Conservation (phyloP, 1,140 invertebrate species). For the Anastatus disparis region DNA sequence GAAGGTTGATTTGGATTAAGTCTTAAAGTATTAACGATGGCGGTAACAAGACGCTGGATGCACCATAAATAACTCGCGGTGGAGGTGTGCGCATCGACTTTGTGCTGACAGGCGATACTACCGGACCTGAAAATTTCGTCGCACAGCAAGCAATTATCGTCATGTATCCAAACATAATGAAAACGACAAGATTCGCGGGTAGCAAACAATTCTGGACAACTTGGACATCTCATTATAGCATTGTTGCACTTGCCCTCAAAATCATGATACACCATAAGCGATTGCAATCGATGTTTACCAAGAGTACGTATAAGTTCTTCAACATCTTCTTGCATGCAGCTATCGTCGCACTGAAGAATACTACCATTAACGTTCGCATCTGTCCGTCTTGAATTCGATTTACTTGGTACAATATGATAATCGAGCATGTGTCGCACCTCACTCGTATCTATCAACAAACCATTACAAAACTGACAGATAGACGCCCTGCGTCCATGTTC, state of each 20-base stretch:
- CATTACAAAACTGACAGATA: slow-evolving; percentile 45
- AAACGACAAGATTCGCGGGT: slow-evolving; percentile 38
- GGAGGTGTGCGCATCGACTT: slow-evolving; percentile 39
- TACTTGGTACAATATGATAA: slow-evolving; percentile 38
- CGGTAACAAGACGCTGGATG: slow-evolving; percentile 37
- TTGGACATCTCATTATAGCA: slow-evolving; percentile 32
- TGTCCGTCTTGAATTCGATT: slow-evolving; percentile 1
- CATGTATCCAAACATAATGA: slow-evolving; percentile 43
- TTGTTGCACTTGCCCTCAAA: slow-evolving; percentile 33
- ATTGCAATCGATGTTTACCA: slow-evolving; percentile 39
- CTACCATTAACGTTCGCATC: slow-evolving; percentile 1
- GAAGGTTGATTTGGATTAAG: slow-evolving; percentile 21
- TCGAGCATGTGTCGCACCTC: slow-evolving; percentile 46
- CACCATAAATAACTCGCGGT: slow-evolving; percentile 46
- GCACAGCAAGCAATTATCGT: slow-evolving; percentile 43
- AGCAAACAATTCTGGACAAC: slow-evolving; percentile 35
- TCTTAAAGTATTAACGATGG: slow-evolving; percentile 32
- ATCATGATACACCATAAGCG: slow-evolving; percentile 44
- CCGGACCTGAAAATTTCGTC: slow-evolving; percentile 37
- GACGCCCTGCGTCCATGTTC: slow-evolving; percentile 37
- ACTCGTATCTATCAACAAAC: slow-evolving; percentile 39
- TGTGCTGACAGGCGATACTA: slow-evolving; percentile 41
- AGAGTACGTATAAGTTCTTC: slow-evolving; percentile 39
- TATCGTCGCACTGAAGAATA: slow-evolving; percentile 14
- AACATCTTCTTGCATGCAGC: slow-evolving; percentile 37